phyloP scores from a whole-genome alignment of 2,797 vertebrate species.

The Anguilla marmorata region DNA sequence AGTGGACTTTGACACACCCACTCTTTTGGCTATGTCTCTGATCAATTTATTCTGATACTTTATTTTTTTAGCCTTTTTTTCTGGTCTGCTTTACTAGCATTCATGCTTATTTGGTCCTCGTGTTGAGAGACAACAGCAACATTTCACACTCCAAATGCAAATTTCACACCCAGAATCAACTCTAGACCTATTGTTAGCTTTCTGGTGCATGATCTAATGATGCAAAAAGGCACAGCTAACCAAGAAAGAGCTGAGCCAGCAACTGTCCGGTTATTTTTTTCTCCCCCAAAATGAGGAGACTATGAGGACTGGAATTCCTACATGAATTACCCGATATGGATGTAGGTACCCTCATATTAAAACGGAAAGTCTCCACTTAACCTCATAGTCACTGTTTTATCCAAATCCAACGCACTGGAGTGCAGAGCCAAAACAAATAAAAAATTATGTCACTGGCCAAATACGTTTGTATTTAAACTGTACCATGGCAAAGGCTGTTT shows the following conservation, averaged over 20 bases:
- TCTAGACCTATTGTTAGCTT: not conserved
- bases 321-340: not conserved
- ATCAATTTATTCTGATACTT: no score
- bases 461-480: not conserved
- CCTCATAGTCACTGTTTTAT: not conserved
- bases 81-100: not conserved
- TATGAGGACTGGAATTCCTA: not conserved
- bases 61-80: no score
- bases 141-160: not conserved
- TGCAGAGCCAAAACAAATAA: not conserved
- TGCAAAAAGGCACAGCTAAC: not conserved
- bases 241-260: not conserved
- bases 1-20: no score
- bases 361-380: not conserved
- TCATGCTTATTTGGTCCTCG: not conserved
- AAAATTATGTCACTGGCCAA: not conserved
- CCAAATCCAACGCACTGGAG: not conserved
- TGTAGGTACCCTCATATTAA: not conserved
- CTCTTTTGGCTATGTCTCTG: no score
- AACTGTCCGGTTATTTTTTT: not conserved
- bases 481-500: not conserved
- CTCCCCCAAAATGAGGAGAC: not conserved
- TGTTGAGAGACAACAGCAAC: not conserved
- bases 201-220: not conserved
- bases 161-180: not conserved